Base-by-base conservation (phyloP, 2,888 invertebrate genomes). In the Agrypnus murinus region DNA sequence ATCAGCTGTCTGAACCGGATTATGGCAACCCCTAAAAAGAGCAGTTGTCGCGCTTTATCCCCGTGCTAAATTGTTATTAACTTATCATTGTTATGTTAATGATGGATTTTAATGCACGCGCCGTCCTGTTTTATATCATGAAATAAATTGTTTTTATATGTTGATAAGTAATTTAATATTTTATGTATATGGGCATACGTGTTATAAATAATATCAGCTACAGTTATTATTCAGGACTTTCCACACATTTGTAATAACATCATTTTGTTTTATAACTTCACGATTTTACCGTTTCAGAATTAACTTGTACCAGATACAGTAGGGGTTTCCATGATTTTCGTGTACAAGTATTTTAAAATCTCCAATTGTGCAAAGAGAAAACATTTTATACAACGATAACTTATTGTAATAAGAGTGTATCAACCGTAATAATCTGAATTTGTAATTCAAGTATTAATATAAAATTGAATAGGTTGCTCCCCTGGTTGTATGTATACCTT, bases 81-180 rank as follows among this genome's bases (percentile, higher is more conserved):
- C 79, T 79, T 77, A 77, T 76, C 76, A 77, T 79, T 79, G 79
- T 79, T 79, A 79, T 79, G 79, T 74, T 77, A 79, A 79, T 79
- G 73, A 55, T 38, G 68, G 76, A 74, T 76, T 77, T 25, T 76
- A 75, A 68, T 74, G 66, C 77, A 75, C 77, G 77, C 72, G 75
- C 65, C 73, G 60, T 32, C 48, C 31, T 58, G 59, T 55, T 70
- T 66, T 40, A 65, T 66, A 65, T 66, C 43, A 12, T 14, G 31
- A 70, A 65, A 73, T 73, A 73, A 73, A 73, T 71, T 69, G 65
- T 71, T 65, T 71, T 73, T 67, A 50, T 73, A 73, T 70, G 73
- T 34, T 63, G 67, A 69, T 73, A 31, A 36, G 55, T 50, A 57
- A 64, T 60, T 59, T 36, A 59, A 67, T 67, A 67, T 67, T 59